phyloP scores from a whole-genome alignment of 2,113 vertebrate genomes.

The Microtus pennsylvanicus region DNA sequence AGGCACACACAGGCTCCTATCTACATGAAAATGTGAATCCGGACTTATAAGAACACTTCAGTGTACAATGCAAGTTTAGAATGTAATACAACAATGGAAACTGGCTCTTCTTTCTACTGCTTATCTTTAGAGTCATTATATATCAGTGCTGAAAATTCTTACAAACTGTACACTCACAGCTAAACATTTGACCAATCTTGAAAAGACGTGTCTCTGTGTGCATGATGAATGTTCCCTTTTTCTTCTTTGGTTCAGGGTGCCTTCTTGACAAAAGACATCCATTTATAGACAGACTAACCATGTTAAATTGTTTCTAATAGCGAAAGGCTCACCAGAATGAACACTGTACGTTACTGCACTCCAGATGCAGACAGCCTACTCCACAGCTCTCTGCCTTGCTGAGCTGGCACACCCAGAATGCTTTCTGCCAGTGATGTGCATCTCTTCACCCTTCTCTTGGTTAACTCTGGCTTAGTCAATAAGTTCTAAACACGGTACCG shows the following conservation, averaged over 20 bases:
- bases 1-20: background rate
- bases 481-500: background rate
- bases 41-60: background rate
- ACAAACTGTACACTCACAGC: conserved; percentile 15
- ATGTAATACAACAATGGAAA: conserved; percentile 3
- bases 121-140: background rate
- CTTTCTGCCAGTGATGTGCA: background rate
- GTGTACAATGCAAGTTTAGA: background rate
- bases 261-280: conserved; percentile 20
- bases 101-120: background rate
- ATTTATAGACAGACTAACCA: conserved; percentile 53
- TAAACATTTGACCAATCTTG: background rate
- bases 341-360: background rate
- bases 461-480: conserved; percentile 10
- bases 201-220: conserved; percentile 40
- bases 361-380: background rate
- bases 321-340: background rate
- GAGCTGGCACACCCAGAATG: background rate
- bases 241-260: background rate
- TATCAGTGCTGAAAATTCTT: conserved; percentile 30
- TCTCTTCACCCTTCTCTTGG: background rate
- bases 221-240: background rate
- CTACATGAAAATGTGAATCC: background rate
- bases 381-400: background rate
- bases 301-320: background rate